phyloP scores from a whole-genome alignment of 1,140 invertebrate species.

The Musca domestica region DNA sequence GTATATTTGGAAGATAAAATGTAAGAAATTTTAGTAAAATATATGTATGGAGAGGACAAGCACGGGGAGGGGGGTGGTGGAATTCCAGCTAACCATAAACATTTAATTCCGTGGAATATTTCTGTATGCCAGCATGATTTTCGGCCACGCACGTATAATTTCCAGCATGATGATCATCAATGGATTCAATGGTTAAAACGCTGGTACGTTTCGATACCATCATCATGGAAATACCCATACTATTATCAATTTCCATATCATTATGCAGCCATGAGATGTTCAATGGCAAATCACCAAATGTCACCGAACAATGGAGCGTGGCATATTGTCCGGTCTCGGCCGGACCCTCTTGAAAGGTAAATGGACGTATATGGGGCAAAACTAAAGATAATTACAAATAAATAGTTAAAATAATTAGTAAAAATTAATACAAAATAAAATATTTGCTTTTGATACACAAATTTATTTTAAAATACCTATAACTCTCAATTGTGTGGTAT shows the following conservation, averaged over 20 bases:
- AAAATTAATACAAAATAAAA: conserved; percentile 6
- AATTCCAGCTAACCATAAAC: conserved; percentile 48
- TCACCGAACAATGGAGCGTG: conserved; percentile 65
- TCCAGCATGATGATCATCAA: conserved; percentile 63
- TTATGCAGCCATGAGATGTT: conserved; percentile 72
- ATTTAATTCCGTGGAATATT: conserved; percentile 44
- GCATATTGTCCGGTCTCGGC: conserved; percentile 51
- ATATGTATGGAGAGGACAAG: neutral
- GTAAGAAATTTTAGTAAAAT: neutral
- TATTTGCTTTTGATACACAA: conserved; percentile 12
- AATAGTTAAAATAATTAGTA: conserved; percentile 11
- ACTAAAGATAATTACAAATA: conserved; percentile 56
- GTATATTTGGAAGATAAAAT: neutral
- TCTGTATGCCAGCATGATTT: conserved; percentile 63
- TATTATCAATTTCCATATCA: conserved; percentile 37
- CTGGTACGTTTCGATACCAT: conserved; percentile 65
- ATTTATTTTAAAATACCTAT: conserved; percentile 40
- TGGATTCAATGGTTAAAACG: conserved; percentile 65
- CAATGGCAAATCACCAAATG: conserved; percentile 71
- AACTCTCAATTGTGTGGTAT: conserved; percentile 57
- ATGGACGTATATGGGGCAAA: conserved; percentile 70
- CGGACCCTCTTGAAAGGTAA: conserved; percentile 56
- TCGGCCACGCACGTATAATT: conserved; percentile 67
- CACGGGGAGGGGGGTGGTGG: neutral
- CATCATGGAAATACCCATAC: conserved; percentile 57